Percentiles rank a stretch among this genome's conserved stretches.
Conservation (phyloP, 2,888 invertebrate genomes). For the Ernsta delagoae region DNA sequence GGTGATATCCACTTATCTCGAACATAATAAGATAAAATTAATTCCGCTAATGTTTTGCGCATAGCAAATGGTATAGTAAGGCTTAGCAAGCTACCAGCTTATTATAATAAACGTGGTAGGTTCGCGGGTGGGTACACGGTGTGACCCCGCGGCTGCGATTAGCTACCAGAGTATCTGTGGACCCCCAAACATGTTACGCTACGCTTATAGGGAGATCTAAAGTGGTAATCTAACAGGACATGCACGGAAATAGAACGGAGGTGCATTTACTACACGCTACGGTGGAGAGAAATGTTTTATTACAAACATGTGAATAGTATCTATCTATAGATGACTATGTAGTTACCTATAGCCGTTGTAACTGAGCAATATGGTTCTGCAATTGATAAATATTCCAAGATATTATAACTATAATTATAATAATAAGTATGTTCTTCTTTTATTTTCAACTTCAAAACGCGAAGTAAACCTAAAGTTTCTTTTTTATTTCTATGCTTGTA, state of each 20-base stretch:
- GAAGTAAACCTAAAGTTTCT: too few relatives aligned
- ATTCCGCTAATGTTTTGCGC: constrained; percentile 52
- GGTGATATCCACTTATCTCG: constrained; percentile 9
- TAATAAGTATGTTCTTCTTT: too few relatives aligned
- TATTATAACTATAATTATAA: too few relatives aligned
- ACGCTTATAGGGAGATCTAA: constrained; percentile 38
- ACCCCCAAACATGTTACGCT: constrained; percentile 57
- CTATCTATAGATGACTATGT: too few relatives aligned
- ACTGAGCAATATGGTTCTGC: too few relatives aligned
- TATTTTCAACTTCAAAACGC: too few relatives aligned
- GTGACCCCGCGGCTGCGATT: constrained; percentile 78
- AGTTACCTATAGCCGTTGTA: too few relatives aligned
- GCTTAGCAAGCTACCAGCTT: constrained; percentile 54
- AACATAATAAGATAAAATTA: constrained; percentile 56
- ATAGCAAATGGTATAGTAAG: constrained; percentile 62
- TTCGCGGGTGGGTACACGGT: constrained; percentile 72
- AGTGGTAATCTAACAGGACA: constrained; percentile 37
- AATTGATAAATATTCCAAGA: too few relatives aligned
- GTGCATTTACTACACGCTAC: background rate
- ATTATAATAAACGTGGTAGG: constrained; percentile 82
- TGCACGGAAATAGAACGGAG: constrained; percentile 8
- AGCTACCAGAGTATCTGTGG: constrained; percentile 62
- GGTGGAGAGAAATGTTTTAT: constrained; percentile 8
- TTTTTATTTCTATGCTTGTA: too few relatives aligned
- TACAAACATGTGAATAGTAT: background rate